Evolutionary conservation across 35 echinoderm and acorn worm genomes (phyloP), one percentile per base, ranked within the genome.

Genomic region (Ptychodera flava): DNA sequence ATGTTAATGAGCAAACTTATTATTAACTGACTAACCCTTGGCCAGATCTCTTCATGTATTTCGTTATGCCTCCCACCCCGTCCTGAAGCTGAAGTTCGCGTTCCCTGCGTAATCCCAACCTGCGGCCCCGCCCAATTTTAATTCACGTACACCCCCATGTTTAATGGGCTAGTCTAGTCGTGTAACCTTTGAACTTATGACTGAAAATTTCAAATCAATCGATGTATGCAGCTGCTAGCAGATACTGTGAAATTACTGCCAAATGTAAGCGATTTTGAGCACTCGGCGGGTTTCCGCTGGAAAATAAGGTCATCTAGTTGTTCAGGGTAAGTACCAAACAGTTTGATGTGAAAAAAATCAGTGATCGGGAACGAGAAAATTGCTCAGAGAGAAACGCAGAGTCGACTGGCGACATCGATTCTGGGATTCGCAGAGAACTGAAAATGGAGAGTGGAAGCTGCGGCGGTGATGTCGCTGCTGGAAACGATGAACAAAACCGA

Each of bases 191-290:
- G 45, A 64, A 6, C 45, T 64, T 22, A n/a, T n/a, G 45, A 64
- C 45, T 64, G 45, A 64, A 22, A 6, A 64, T 64, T 64, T 64
- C 45, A 64, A 64, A 64, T 64, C 45, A 22, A 64, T 64, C 45
- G 45, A 64, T 64, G 45, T 64, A 64, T 64, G 45, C 45, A 64
- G 45, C 45, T 64, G 45, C 45, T 22, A 64, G 45, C 45, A 64
- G 45, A 64, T 22, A 64, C 45, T 64, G 45, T 64, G 45, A 64
- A 64, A 64, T 64, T 64, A 64, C 45, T 64, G 45, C 45, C 45
- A 64, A 64, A 64, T 64, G 45, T 64, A 64, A 64, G 45, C 45
- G 45, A 64, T 64, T n/a, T 64, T 64, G 45, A 64, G 45, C 45
- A 64, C 45, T 64, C 45, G 45, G 45, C 45, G 45, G 45, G 45